phyloP scores from a whole-genome alignment of 2,888 invertebrate genomes.

The Seladonia tumulorum region DNA sequence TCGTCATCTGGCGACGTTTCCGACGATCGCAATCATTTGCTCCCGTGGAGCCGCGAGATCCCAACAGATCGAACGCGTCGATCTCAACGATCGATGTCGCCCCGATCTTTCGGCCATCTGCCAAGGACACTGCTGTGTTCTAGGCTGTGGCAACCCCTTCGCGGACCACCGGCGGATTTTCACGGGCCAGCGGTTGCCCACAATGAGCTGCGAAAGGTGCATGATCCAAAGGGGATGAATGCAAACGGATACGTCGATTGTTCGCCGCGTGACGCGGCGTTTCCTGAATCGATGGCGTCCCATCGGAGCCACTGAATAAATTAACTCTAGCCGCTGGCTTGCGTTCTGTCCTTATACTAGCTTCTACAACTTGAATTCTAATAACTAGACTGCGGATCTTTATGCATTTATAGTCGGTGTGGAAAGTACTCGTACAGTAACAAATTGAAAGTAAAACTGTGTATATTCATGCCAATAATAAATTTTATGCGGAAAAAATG shows the following conservation, averaged over 20 bases:
- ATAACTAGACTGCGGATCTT: no score
- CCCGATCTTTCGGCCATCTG: constrained; percentile 65
- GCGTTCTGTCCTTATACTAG: not conserved
- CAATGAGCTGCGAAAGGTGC: constrained; percentile 66
- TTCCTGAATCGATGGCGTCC: constrained; percentile 32
- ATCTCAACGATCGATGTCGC: constrained; percentile 53
- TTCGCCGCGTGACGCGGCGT: constrained; percentile 39
- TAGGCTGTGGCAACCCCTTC: constrained; percentile 65
- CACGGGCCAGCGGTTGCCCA: constrained; percentile 70
- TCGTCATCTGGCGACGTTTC: constrained; percentile 37
- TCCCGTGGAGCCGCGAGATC: constrained; percentile 32
- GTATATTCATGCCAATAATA: no score
- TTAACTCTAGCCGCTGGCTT: not conserved
- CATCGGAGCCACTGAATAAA: not conserved
- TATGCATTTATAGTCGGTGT: no score
- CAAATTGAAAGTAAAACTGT: no score
- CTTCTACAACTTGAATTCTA: no score
- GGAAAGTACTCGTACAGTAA: no score
- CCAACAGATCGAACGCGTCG: constrained; percentile 27
- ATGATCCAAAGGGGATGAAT: constrained; percentile 40
- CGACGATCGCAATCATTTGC: constrained; percentile 33
- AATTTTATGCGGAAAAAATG: no score
- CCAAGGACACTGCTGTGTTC: constrained; percentile 33
- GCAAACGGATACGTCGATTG: constrained; percentile 51
- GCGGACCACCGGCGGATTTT: constrained; percentile 52